A percentile compares a stretch with the other conserved stretches of the same genome.
Evolutionary conservation across 1,140 invertebrate species (phyloP).

Genomic region (Triops cancriformis): DNA sequence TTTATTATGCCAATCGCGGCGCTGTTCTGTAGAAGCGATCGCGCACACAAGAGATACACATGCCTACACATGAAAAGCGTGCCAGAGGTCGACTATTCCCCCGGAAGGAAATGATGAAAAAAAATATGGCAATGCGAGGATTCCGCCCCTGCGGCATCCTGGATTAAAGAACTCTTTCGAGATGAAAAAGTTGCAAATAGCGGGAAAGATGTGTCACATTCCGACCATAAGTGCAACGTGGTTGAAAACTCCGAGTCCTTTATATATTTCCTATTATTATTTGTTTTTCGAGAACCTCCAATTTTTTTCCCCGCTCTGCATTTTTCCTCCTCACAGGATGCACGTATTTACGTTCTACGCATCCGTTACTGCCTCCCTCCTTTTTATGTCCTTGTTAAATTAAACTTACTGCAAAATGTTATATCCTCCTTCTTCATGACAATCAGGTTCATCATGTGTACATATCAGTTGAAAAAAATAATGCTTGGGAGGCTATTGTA

Average conservation of each 20-base stretch:
- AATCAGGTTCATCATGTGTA: slow-evolving; percentile 9
- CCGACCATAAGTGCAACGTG: slow-evolving; percentile 12
- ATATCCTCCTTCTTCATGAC: neutral
- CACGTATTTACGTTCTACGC: neutral
- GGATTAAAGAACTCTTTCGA: neutral
- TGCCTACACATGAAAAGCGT: neutral
- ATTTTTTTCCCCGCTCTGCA: neutral
- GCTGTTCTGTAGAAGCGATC: neutral
- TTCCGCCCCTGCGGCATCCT: neutral
- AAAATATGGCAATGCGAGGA: neutral
- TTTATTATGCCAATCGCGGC: neutral
- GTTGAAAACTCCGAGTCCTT: slow-evolving; percentile 13
- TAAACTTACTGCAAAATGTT: neutral
- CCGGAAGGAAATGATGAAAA: neutral
- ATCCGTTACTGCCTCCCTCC: slow-evolving; percentile 10
- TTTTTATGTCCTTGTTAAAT: slow-evolving; percentile 9
- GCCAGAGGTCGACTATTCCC: neutral
- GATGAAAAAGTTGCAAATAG: neutral
- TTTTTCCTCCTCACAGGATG: neutral
- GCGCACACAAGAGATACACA: neutral
- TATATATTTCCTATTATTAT: neutral
- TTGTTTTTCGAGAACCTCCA: neutral
- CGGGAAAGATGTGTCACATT: neutral
- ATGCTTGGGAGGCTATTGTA: slow-evolving; percentile 13
- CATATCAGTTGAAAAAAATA: slow-evolving; percentile 6